Conservation (phyloP, 2,888 invertebrate species). For the Dryobotodes eremita region DNA sequence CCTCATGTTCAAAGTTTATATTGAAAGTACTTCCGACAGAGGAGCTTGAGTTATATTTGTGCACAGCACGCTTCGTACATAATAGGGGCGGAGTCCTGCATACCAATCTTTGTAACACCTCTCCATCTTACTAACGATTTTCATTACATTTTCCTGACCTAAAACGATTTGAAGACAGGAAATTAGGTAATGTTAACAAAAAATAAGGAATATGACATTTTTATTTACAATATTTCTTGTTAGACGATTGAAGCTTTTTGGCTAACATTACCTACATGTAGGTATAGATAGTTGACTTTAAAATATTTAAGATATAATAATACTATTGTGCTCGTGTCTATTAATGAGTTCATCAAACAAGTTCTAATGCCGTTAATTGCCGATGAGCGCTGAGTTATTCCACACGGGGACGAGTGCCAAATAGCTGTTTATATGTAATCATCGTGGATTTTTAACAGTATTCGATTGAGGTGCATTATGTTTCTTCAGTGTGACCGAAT, state of each 20-base stretch:
- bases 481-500: conserved; percentile 36
- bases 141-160: conserved; percentile 21
- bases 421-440: conserved; percentile 73
- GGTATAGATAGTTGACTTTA: background rate
- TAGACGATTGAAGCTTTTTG: background rate
- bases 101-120: conserved; percentile 35
- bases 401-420: conserved; percentile 77
- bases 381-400: conserved; percentile 77
- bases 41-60: conserved; percentile 7
- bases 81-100: conserved; percentile 26
- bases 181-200: conserved; percentile 15
- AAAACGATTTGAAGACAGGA: conserved; percentile 9
- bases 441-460: conserved; percentile 77
- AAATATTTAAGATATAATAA: conserved; percentile 22
- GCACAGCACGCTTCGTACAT: conserved; percentile 20
- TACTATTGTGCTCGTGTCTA: conserved; percentile 44
- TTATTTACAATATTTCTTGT: conserved; percentile 5
- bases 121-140: conserved; percentile 22
- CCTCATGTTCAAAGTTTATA: background rate
- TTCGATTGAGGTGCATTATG: conserved; percentile 64
- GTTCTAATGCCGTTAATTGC: conserved; percentile 71
- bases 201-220: conserved; percentile 16
- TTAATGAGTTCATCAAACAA: conserved; percentile 76
- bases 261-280: background rate
- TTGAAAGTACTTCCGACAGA: background rate